Evolutionary conservation across 2,113 vertebrate genomes (phyloP), one percentile per base, ranked within the genome.

Genomic region (Forbesichthys agassizii): DNA sequence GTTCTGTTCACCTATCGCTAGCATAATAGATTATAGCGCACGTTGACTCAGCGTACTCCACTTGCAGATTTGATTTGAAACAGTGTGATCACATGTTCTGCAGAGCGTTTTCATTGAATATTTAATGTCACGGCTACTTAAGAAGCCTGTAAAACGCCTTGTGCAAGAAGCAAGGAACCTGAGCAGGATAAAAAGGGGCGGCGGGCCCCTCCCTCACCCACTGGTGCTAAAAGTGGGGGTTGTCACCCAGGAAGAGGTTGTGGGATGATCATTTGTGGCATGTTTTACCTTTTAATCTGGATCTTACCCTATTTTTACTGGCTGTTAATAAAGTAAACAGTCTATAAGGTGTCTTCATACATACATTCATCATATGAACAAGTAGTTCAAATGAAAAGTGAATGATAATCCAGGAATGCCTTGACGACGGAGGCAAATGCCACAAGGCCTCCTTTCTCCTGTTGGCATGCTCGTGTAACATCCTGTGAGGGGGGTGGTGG

Each of bases 1-100:
- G 84, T 87, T 87, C 81, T 89, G 87, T 91, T 88, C 88, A 89
- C 86, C 89, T 89, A 84, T 82, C 65, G 75, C 69, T 72, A 68
- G 86, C 83, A 85, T 85, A 85, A 88, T 77, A 89, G 89, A 91
- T 91, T 78, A 82, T 79, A 86, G 11, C 66, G 67, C 42, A 73
- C 82, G 73, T 84, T 80, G 78, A 80, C 82, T 86, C 68, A 54
- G 84, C 89, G 73, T 82, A 80, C 87, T 66, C 70, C 5, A 59
- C 88, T 86, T 83, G 87, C 84, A 86, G 3, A 81, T 86, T 86
- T 79, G 61, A 88, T 82, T 83, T 80, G 73, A 88, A 81, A 79
- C 69, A 82, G 67, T 74, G 79, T 79, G 88, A 89, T 90, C 86
- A 74, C 69, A 20, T 66, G 78, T 77, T 80, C 83, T 71, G 48